Evolutionary conservation across 2,797 vertebrate genomes (phyloP), one percentile per base, ranked within the genome.

Genomic region (Chromis chromis): DNA sequence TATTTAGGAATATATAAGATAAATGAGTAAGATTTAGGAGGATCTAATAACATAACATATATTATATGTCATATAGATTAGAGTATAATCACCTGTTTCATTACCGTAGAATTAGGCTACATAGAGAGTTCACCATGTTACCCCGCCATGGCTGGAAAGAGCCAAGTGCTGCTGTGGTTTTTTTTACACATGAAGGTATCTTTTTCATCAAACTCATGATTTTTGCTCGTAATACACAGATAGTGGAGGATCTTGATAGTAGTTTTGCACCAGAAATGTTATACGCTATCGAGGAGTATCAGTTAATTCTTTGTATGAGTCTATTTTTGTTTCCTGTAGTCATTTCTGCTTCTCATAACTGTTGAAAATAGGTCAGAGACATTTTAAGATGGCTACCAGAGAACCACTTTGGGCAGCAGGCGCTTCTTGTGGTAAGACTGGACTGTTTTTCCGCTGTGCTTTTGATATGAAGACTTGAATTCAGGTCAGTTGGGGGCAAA

Each of bases 251-350:
- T 36, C 9, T 55, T 21, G n/a, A 24, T 19, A 1, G 8, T 33
- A 13, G 39, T 25, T 42, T 33, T 17, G 21, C 12, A 33, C 1
- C 13, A 25, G 52, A 46, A 11, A 1, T 2, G 24, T 22, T 9
- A 9, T 1, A 13, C 4, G 0, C 3, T 19, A 13, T 24, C 1
- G 6, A 42, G 17, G 39, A 1, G n/a, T 16, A 3, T 2, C 2
- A 7, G 17, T 14, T 22, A 7, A 25, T 22, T 9, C 9, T 22
- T 9, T 58, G n/a, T 6, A 11, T 13, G 0, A 6, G 4, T 53
- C 10, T 24, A 22, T 3, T 17, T 52, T 48, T 11, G 33, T 59
- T 53, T 55, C 7, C n/a, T 48, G 4, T 44, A 24, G 13, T 33
- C 44, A 10, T 2, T 14, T 25, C 67, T 21, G 33, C 33, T 10